Evolutionary conservation across 2,888 invertebrate species (phyloP), one percentile per base, ranked within the genome.

Genomic region (Oscheius sp.): DNA sequence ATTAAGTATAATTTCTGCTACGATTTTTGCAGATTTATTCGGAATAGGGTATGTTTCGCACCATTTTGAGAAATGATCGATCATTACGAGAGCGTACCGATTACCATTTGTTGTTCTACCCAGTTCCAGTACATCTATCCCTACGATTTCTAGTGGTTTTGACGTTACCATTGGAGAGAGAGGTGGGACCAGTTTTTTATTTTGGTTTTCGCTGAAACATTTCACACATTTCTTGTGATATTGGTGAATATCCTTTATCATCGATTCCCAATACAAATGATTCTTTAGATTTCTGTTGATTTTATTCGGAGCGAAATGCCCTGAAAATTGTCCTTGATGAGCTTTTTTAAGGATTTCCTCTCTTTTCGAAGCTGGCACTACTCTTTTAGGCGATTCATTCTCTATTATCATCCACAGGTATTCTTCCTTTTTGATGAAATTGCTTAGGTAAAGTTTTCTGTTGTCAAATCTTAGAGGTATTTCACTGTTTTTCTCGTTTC

Each of bases 51-150:
- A 55, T 0, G 69, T 65, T 1, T 45, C 57, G 1, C 57, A 67
- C 10, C 33, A 72, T 52, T 68, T 67, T 0, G 63, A 52, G 57
- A 76, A 76, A n/a, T 72, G 65, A 25, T 72, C 72, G 3, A 76
- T 64, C 1, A 76, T 34, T 5, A 65, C 45, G 50, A 75, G 31
- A 0, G 65, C 37, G 37, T 73, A 75, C 3, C 63, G 46, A 34
- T 69, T 70, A 12, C 73, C 73, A 2, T 23, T 34, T 6, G 33
- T 15, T 0, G 50, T 39, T 2, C n/a, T 12, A n/a, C 69, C 71
- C 25, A 74, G 3, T n/a, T 74, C 71, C 34, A 74, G 20, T 20
- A 74, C 12, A 46, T 74, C 66, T 0, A 65, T n/a, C 1, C 68
- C 71, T 1, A 74, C 74, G 12, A 74, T 17, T 42, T 74, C 74